phyloP scores from a whole-genome alignment of 2,113 vertebrate species.

The Oenanthe oenanthe region DNA sequence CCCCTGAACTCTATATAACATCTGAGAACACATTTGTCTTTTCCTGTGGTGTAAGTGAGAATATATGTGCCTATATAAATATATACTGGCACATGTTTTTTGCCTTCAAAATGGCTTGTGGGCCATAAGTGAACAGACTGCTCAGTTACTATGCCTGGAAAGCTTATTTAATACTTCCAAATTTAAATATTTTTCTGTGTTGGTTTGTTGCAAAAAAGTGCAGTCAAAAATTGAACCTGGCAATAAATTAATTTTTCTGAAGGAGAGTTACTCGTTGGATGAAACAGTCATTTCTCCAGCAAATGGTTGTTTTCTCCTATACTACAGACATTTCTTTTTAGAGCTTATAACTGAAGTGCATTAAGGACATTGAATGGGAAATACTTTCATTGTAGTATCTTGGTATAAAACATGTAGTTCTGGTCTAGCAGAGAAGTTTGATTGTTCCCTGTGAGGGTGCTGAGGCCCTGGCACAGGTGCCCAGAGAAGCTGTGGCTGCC shows the following conservation, averaged over 20 bases:
- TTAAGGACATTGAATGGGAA: background rate
- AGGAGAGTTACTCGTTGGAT: background rate
- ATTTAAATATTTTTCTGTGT: slow-evolving; percentile 38
- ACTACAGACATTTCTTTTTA: background rate
- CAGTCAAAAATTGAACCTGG: background rate
- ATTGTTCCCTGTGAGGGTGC: background rate
- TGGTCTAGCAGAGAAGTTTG: background rate
- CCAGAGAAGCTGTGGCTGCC: background rate
- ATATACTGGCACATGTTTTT: slow-evolving; percentile 29
- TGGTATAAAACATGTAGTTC: background rate
- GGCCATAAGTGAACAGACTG: slow-evolving; percentile 41
- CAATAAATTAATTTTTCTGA: background rate
- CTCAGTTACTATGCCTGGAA: slow-evolving; percentile 36
- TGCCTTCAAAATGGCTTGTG: slow-evolving; percentile 35
- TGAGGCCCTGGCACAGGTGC: accelerated
- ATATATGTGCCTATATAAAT: slow-evolving; percentile 36
- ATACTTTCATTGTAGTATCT: background rate
- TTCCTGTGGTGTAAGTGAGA: slow-evolving; percentile 34
- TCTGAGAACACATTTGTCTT: slow-evolving; percentile 38
- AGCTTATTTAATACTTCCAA: slow-evolving; percentile 48
- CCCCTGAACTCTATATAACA: slow-evolving; percentile 40
- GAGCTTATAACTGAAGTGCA: background rate
- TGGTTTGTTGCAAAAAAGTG: background rate
- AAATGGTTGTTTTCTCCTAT: background rate
- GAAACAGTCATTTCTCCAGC: background rate